Conservation (phyloP, 2,113 vertebrate species). For the Lamprotornis superbus region DNA sequence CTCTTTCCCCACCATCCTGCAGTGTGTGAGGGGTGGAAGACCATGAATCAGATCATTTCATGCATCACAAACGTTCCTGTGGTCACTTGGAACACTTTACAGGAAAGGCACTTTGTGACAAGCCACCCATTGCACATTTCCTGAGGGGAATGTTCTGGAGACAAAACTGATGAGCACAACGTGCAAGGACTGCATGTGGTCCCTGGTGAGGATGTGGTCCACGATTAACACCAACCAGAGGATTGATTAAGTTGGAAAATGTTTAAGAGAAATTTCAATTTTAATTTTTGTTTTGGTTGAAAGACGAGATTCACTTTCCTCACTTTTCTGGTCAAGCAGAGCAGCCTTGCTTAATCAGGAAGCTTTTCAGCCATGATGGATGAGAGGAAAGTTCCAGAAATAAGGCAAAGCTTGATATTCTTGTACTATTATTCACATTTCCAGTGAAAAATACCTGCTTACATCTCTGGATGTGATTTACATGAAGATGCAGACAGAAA, state of each 20-base stretch:
- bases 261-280: background rate
- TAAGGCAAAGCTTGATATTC: background rate
- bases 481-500: background rate
- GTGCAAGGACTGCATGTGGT: rapidly evolving
- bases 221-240: background rate
- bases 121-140: background rate
- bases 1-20: background rate
- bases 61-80: background rate
- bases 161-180: background rate
- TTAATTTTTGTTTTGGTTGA: background rate
- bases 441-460: background rate
- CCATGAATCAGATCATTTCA: background rate
- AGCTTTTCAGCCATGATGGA: background rate
- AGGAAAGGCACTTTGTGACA: background rate
- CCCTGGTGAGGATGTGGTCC: background rate
- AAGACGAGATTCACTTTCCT: background rate
- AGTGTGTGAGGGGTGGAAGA: rapidly evolving
- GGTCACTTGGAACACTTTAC: background rate
- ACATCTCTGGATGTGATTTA: background rate
- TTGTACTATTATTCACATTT: background rate
- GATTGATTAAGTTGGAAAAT: background rate
- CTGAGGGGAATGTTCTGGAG: background rate
- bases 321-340: background rate
- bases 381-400: background rate
- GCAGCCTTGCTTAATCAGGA: background rate